Base-by-base conservation (phyloP, 2,113 vertebrate genomes). In the Prionailurus viverrinus region DNA sequence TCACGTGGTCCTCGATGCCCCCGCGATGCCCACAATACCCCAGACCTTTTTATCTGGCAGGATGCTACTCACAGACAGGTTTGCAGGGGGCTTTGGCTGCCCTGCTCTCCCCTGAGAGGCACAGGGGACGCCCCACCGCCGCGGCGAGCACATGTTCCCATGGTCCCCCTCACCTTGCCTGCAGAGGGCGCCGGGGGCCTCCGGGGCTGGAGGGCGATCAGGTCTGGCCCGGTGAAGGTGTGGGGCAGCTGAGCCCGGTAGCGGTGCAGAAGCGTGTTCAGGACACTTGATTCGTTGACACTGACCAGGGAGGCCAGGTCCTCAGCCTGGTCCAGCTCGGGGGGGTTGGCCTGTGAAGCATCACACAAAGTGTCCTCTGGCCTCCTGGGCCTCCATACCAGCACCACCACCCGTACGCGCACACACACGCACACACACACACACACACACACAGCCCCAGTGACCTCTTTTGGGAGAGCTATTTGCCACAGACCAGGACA, bases 241-340 rank as follows among this genome's bases (percentile, higher is more conserved):
- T 99, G 98, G 4, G 98, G 98, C 81, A 99, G 98, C 96, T 98
- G 99, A 39, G 99, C 98, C 29, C 71, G 98, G 88, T 98, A 98
- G 7, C 99, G 99, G 58, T 98, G 98, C 94, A 89, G 98, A 58
- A 99, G 98, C 0, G 99, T 99, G 98, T 99, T 97, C 73, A 99
- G 68, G 13, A 99, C 97, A 0, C 99, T 99, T 39, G 99, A 99
- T 39, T 99, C 99, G 0, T 99, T 99, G 91, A 99, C 98, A 21
- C 98, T 99, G 96, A 99, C 23, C 13, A 99, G 99, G 0, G 99
- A 86, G 0, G 99, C 99, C 90, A 99, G 98, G 65, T 99, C 99
- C 73, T 99, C 99, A 0, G 99, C 98, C 71, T 98, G 98, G 68
- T 99, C 99, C 98, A 99, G 98, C 93, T 99, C 99, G 1, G 99